Conservation (phyloP, 2,113 vertebrate genomes). For the Sapayoa aenigma region DNA sequence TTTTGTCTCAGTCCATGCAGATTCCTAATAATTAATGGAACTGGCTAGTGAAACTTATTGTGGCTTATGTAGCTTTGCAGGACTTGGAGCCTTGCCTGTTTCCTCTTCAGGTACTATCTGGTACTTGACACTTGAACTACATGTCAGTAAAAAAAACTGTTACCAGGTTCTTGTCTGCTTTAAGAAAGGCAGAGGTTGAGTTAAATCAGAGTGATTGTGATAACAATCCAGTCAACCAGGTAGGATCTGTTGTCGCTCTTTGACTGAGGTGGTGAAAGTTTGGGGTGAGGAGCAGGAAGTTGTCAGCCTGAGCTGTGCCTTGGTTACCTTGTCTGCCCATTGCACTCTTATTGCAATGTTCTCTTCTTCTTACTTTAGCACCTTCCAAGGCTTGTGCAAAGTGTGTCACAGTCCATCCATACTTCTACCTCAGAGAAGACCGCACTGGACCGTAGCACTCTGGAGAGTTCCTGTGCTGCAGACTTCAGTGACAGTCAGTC, state of each 20-base stretch:
- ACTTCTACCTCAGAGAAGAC: constrained; percentile 53
- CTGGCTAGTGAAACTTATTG: neutral
- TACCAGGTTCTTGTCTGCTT: neutral
- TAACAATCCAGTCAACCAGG: neutral
- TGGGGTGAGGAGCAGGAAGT: neutral
- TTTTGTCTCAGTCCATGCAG: neutral
- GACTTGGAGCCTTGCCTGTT: neutral
- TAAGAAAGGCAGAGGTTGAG: neutral
- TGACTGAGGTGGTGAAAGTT: neutral
- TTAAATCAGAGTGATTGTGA: neutral
- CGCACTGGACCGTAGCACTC: constrained; percentile 51
- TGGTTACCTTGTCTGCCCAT: neutral
- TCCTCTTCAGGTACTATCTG: neutral
- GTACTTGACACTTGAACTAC: neutral
- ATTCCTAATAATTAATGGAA: neutral
- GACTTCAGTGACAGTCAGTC: constrained; percentile 88
- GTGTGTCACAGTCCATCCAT: constrained; percentile 56
- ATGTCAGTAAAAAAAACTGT: neutral
- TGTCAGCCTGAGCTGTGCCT: neutral
- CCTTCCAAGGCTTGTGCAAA: constrained; percentile 67
- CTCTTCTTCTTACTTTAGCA: constrained; percentile 65
- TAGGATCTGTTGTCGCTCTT: neutral
- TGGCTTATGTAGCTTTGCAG: neutral
- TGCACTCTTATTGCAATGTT: neutral
- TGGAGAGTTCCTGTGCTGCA: constrained; percentile 83